A percentile compares a stretch with the other conserved stretches of the same genome.
phyloP scores from a whole-genome alignment of 2,888 invertebrate genomes.

The Elaeidobius kamerunicus region DNA sequence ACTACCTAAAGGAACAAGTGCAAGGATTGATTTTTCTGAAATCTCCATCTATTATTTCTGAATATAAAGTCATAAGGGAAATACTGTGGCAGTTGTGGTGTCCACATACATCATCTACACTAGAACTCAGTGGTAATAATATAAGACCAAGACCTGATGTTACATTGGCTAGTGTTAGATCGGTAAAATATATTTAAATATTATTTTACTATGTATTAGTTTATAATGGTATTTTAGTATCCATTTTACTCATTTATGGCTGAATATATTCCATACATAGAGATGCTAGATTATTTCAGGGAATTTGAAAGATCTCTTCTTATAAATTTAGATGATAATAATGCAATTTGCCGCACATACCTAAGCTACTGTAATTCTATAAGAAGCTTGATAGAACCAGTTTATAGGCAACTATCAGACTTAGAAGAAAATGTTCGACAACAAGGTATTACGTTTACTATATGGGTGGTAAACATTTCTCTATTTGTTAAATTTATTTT shows the following conservation, averaged over 20 bases:
- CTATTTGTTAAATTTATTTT: conserved; percentile 33
- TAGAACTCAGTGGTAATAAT: conserved; percentile 39
- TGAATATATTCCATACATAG: conserved; percentile 44
- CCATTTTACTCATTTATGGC: conserved; percentile 39
- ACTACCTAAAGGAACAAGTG: conserved; percentile 39
- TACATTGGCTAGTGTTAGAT: conserved; percentile 44
- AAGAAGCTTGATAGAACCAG: conserved; percentile 40
- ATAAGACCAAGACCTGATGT: conserved; percentile 41
- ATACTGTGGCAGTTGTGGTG: conserved; percentile 46
- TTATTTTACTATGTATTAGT: neutral
- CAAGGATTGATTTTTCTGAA: conserved; percentile 38
- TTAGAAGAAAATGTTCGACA: conserved; percentile 42
- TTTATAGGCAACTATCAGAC: conserved; percentile 38
- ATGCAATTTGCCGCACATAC: conserved; percentile 41
- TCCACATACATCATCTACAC: conserved; percentile 42
- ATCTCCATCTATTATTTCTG: conserved; percentile 42
- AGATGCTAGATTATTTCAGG: conserved; percentile 43
- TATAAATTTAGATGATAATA: conserved; percentile 25
- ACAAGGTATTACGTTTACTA: conserved; percentile 40
- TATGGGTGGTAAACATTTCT: neutral
- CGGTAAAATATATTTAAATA: conserved; percentile 35
- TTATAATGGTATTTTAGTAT: conserved; percentile 33
- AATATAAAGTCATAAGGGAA: conserved; percentile 48
- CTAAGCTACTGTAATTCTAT: conserved; percentile 41
- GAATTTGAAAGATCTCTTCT: conserved; percentile 38